Evolutionary conservation across 2,797 vertebrate species (phyloP).

Genomic region (Scomberomorus guttatus): DNA sequence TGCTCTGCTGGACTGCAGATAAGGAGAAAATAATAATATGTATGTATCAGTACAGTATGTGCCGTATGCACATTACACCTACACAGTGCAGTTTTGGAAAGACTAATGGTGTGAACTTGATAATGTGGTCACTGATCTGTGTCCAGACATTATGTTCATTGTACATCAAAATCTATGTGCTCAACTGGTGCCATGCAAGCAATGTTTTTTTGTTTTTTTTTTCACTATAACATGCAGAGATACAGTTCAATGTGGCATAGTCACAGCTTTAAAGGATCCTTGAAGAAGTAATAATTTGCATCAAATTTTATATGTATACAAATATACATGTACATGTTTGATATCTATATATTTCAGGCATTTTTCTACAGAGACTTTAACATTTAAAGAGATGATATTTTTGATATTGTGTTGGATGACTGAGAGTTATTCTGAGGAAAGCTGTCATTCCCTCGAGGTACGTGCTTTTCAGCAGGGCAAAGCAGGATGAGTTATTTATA

Average conservation of each 20-base stretch:
- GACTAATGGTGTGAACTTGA: constrained; percentile 45
- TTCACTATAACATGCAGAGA: constrained; percentile 53
- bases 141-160: constrained; percentile 62
- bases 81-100: constrained; percentile 51
- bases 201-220: constrained; percentile 30
- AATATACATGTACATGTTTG: constrained; percentile 78
- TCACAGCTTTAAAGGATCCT: constrained; percentile 78
- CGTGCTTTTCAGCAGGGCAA: constrained; percentile 68
- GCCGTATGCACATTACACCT: constrained; percentile 42
- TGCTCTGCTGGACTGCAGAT: constrained; percentile 64
- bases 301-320: constrained; percentile 84
- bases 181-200: constrained; percentile 65
- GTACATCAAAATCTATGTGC: constrained; percentile 51
- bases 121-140: constrained; percentile 63
- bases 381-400: constrained; percentile 87
- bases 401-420: constrained; percentile 85
- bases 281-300: constrained; percentile 82
- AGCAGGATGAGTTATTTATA: constrained; percentile 76
- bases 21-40: constrained; percentile 54
- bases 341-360: constrained; percentile 84
- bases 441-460: constrained; percentile 69
- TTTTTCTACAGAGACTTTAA: constrained; percentile 88
- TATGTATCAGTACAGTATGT: constrained; percentile 32
- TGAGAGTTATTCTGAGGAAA: constrained; percentile 72
- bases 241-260: constrained; percentile 54